Percentiles rank a stretch among this genome's conserved stretches.
These are phyloP conservation scores for Xylota segnis DNA, from an alignment of 2,888 invertebrate genomes.

Conservation along the genomic window DNA sequence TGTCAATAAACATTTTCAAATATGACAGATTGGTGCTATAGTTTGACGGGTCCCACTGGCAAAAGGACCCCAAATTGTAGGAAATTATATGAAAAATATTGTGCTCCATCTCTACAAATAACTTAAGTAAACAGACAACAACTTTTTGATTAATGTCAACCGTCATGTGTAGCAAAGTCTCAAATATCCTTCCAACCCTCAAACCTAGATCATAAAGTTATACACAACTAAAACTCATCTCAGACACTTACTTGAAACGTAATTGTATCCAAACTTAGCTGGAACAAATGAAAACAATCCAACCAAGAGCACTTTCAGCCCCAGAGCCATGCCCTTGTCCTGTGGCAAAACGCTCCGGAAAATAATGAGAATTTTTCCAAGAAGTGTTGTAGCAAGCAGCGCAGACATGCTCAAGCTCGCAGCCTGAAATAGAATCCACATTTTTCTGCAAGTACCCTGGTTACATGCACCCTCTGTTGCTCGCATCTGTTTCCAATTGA, in stretches of 20 bases:
- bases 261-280: conserved; percentile 87
- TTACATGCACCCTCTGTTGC: conserved; percentile 87
- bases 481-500: conserved; percentile 74
- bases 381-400: conserved; percentile 81
- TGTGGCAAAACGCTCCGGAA: conserved; percentile 86
- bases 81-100: no score
- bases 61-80: no score
- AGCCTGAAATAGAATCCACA: conserved; percentile 85
- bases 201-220: no score
- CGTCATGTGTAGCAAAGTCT: no score
- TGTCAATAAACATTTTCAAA: no score
- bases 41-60: no score
- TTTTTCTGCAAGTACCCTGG: conserved; percentile 84
- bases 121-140: no score
- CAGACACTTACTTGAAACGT: conserved; percentile 85
- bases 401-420: conserved; percentile 84
- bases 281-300: conserved; percentile 87
- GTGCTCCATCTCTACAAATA: no score
- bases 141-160: no score
- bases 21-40: no score
- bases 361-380: conserved; percentile 86
- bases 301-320: conserved; percentile 86
- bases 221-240: no score
- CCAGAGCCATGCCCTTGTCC: conserved; percentile 88
- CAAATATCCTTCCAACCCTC: no score